Conservation (phyloP, 2,888 invertebrate genomes). For the Cybosia mesomella region DNA sequence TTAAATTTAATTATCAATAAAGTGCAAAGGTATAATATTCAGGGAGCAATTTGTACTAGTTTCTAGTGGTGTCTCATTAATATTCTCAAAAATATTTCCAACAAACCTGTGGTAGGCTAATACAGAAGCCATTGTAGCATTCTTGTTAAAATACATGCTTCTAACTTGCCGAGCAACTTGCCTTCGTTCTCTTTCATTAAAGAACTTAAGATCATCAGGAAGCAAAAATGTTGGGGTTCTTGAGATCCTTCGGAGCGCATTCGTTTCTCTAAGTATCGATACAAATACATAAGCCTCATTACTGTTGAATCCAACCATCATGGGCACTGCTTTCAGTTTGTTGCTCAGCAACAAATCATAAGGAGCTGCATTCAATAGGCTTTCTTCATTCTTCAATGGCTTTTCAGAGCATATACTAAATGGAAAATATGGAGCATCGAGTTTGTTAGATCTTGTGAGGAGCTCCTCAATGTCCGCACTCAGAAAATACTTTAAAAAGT, state of each 20-base stretch:
- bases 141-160: slow-evolving; percentile 71
- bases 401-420: slow-evolving; percentile 76
- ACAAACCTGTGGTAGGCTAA: slow-evolving; percentile 74
- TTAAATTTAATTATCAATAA: background rate
- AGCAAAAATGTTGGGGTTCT: slow-evolving; percentile 60
- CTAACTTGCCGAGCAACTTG: slow-evolving; percentile 62
- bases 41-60: background rate
- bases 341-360: slow-evolving; percentile 60
- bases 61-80: background rate
- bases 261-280: slow-evolving; percentile 60
- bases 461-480: slow-evolving; percentile 59
- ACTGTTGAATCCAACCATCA: slow-evolving; percentile 75
- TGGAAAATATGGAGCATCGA: slow-evolving; percentile 70
- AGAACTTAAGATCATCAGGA: slow-evolving; percentile 70
- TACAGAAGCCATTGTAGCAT: slow-evolving; percentile 60
- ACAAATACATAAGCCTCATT: slow-evolving; percentile 78
- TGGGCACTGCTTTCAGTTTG: slow-evolving; percentile 61
- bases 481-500: slow-evolving; percentile 47
- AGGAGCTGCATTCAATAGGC: slow-evolving; percentile 68
- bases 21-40: background rate
- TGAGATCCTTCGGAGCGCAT: slow-evolving; percentile 53
- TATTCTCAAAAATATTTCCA: background rate
- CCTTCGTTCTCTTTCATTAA: slow-evolving; percentile 63
- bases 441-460: slow-evolving; percentile 56
- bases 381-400: slow-evolving; percentile 67